A percentile compares a stretch with the other conserved stretches of the same genome.
Evolutionary conservation across 1,140 invertebrate species (phyloP).

Genomic region (Pseudomyrmex dendroicus): DNA sequence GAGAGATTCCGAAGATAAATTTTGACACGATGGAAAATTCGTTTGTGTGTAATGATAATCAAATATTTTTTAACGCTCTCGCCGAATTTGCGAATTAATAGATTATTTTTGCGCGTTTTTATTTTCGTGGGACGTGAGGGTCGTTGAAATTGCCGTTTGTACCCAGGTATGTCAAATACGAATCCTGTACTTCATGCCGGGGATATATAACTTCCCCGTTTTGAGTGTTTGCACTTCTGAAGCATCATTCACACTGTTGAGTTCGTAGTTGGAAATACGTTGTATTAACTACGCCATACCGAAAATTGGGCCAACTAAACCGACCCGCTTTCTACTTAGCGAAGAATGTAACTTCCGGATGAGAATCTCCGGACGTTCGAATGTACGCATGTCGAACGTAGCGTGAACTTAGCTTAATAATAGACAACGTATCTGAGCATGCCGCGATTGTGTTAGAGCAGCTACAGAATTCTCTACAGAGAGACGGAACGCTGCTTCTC

Average conservation of each 20-base stretch:
- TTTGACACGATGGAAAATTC: background rate
- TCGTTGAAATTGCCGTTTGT: slow-evolving; percentile 22
- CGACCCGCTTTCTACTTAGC: slow-evolving; percentile 8
- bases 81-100: slow-evolving; percentile 6
- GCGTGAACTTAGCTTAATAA: slow-evolving; percentile 44
- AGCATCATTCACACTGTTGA: slow-evolving; percentile 49
- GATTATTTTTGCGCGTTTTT: slow-evolving; percentile 23
- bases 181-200: slow-evolving; percentile 40
- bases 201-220: slow-evolving; percentile 62
- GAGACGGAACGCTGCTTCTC: background rate
- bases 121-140: background rate
- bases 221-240: slow-evolving; percentile 66
- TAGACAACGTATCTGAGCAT: slow-evolving; percentile 27
- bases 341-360: background rate
- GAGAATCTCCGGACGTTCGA: slow-evolving; percentile 11
- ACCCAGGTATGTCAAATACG: slow-evolving; percentile 35
- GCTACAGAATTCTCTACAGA: no score
- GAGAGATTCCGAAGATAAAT: background rate
- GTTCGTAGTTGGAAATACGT: slow-evolving; percentile 65
- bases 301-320: slow-evolving; percentile 62
- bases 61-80: slow-evolving; percentile 36
- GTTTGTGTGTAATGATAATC: background rate
- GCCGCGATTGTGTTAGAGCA: no score
- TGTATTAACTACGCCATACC: slow-evolving; percentile 60
- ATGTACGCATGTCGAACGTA: slow-evolving; percentile 12